A percentile compares a stretch with the other conserved stretches of the same genome.
Evolutionary conservation across 2,113 vertebrate genomes (phyloP).

Genomic region (Indri indri): DNA sequence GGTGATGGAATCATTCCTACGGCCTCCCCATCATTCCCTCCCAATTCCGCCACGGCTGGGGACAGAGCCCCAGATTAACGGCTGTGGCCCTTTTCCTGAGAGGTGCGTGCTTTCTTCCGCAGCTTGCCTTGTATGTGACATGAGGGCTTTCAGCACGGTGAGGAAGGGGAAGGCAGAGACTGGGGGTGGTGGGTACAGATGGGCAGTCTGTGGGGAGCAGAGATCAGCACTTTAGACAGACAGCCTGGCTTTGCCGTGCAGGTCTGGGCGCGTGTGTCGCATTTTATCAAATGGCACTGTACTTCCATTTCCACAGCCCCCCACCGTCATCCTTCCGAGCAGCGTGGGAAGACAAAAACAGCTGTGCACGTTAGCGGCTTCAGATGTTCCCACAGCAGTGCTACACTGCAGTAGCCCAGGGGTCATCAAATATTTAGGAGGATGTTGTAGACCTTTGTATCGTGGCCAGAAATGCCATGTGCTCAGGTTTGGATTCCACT

Average conservation of each 20-base stretch:
- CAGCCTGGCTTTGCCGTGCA: not conserved
- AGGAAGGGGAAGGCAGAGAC: not conserved
- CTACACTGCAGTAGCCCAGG: not conserved
- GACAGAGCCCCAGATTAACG: not conserved
- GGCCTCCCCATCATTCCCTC: not conserved
- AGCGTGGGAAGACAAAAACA: conserved; percentile 52
- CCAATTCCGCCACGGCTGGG: not conserved
- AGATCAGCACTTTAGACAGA: conserved; percentile 10
- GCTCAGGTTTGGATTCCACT: conserved; percentile 46
- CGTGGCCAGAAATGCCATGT: conserved; percentile 46
- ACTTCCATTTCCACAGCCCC: not conserved
- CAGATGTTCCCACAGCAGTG: conserved; percentile 66
- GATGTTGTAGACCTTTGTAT: conserved; percentile 58
- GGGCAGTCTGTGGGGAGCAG: not conserved
- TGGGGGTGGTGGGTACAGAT: not conserved
- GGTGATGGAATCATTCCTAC: not conserved
- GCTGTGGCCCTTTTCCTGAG: not conserved
- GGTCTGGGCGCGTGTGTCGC: not conserved
- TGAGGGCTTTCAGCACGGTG: not conserved
- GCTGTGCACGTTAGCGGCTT: conserved; percentile 34
- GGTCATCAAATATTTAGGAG: conserved; percentile 66
- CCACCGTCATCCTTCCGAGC: not conserved
- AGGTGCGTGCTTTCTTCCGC: not conserved
- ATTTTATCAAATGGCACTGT: not conserved
- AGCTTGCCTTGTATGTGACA: not conserved